Conservation (phyloP, 2,888 invertebrate species). For the Coelopa pilipes region DNA sequence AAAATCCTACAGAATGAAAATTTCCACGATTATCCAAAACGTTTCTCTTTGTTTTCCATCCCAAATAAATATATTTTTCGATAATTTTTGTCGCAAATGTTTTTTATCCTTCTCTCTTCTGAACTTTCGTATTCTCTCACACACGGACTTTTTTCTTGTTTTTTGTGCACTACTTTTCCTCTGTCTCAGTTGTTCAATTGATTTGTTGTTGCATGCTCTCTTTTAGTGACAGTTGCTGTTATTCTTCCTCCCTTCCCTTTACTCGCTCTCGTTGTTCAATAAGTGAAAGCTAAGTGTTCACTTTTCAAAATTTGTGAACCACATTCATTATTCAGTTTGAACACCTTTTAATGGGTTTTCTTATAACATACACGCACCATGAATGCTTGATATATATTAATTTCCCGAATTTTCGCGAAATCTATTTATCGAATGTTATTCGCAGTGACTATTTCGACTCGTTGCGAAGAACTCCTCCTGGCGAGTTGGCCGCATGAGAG, state of each 20-base stretch:
- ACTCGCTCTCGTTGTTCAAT: not conserved
- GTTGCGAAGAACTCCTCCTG: not conserved
- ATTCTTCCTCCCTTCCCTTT: conserved; percentile 11
- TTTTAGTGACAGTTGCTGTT: conserved; percentile 36
- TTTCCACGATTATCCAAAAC: not conserved
- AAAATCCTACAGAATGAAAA: no score
- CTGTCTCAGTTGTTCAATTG: no score
- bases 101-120: conserved; percentile 24
- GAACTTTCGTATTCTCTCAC: conserved; percentile 7
- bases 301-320: not conserved
- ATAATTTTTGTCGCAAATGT: conserved; percentile 6
- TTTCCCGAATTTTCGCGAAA: not conserved
- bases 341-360: not conserved
- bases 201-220: not conserved
- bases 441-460: not conserved
- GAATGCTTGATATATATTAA: not conserved
- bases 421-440: not conserved
- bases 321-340: not conserved
- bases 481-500: not conserved
- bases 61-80: no score
- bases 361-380: not conserved
- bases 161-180: no score
- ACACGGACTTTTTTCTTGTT: no score
- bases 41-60: not conserved
- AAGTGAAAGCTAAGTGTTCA: conserved; percentile 32